Conservation (phyloP, 2,113 vertebrate species). For the Noturus placidus region DNA sequence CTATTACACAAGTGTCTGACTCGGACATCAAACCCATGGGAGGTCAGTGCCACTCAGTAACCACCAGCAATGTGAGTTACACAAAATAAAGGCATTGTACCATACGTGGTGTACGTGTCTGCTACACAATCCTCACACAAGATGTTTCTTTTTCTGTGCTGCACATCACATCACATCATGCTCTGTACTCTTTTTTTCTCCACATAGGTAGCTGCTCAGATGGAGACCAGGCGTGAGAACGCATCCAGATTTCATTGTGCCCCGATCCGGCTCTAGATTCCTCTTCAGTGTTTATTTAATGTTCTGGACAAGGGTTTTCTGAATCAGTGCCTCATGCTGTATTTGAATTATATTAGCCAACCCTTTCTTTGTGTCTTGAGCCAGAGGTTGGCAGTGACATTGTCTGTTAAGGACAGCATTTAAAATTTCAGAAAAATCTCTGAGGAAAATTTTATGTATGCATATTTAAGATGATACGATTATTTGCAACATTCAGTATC, state of each 20-base stretch:
- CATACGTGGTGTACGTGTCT: background rate
- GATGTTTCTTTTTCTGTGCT: background rate
- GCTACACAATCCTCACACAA: background rate
- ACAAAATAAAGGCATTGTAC: background rate
- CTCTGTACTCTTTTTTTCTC: slow-evolving; percentile 23
- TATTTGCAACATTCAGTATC: slow-evolving; percentile 58
- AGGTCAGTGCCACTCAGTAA: slow-evolving; percentile 70
- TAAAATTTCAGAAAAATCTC: slow-evolving; percentile 40
- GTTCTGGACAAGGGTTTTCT: slow-evolving; percentile 58
- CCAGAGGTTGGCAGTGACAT: slow-evolving; percentile 45
- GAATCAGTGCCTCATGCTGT: slow-evolving; percentile 69
- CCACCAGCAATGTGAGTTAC: background rate
- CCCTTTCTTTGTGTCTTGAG: slow-evolving; percentile 32
- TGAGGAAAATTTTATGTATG: slow-evolving; percentile 48
- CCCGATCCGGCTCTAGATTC: slow-evolving; percentile 57
- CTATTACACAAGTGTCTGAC: slow-evolving; percentile 92
- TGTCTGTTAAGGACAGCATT: slow-evolving; percentile 42
- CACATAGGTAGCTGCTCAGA: slow-evolving; percentile 73
- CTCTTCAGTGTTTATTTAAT: slow-evolving; percentile 66
- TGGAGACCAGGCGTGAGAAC: slow-evolving; percentile 67
- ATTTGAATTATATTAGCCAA: slow-evolving; percentile 63
- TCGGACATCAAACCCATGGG: slow-evolving; percentile 71
- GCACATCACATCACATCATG: background rate
- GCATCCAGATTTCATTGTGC: slow-evolving; percentile 35
- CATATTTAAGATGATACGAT: slow-evolving; percentile 52